A percentile compares a stretch with the other conserved stretches of the same genome.
phyloP scores from a whole-genome alignment of 2,888 invertebrate genomes.

The Horisme vitalbata region DNA sequence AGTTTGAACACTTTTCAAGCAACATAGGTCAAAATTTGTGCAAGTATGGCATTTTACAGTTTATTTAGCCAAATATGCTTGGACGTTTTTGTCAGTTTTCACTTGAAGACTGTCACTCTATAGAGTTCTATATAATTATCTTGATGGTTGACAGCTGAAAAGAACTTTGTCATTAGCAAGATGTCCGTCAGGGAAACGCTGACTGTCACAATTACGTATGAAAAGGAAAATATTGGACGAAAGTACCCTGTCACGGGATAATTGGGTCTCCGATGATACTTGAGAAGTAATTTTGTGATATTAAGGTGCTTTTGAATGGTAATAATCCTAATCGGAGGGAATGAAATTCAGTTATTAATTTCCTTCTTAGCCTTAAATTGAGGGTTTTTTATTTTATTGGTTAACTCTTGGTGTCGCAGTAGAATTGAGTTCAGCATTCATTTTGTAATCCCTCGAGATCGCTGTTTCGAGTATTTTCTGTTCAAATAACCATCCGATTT shows the following conservation, averaged over 20 bases:
- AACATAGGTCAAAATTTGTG: no score
- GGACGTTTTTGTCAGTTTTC: no score
- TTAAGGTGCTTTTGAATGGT: slow-evolving; percentile 10
- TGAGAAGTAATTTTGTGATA: slow-evolving; percentile 14
- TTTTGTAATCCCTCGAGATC: no score
- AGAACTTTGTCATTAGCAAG: slow-evolving; percentile 44
- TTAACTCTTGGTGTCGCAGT: no score
- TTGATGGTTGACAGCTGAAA: slow-evolving; percentile 34
- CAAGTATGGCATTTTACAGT: no score
- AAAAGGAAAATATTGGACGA: slow-evolving; percentile 36
- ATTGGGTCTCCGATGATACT: slow-evolving; percentile 21
- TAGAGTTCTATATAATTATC: slow-evolving; percentile 9
- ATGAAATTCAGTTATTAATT: not conserved
- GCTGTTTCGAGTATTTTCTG: no score
- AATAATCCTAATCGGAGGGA: slow-evolving; percentile 5
- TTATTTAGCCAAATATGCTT: no score
- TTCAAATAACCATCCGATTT: no score
- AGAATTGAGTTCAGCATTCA: no score
- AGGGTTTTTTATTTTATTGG: no score
- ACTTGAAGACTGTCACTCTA: no score
- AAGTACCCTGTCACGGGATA: slow-evolving; percentile 20
- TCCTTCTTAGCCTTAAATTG: not conserved
- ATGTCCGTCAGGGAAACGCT: slow-evolving; percentile 48
- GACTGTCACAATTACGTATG: slow-evolving; percentile 47
- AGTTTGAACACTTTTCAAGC: no score